Evolutionary conservation across 2,113 vertebrate genomes (phyloP).

Genomic region (Centropristis striata): DNA sequence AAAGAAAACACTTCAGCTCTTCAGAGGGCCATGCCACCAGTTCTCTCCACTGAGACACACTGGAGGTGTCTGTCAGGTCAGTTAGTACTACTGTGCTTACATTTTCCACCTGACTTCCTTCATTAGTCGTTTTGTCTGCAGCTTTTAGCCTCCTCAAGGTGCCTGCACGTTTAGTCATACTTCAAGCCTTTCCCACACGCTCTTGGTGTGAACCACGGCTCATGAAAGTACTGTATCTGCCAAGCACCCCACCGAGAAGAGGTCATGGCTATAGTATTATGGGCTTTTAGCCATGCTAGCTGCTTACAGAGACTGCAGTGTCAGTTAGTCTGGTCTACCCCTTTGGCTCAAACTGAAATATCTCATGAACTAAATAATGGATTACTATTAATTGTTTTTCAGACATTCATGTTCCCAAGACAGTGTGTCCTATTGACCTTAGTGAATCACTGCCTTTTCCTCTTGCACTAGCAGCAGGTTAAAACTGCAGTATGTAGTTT

Average conservation of each 20-base stretch:
- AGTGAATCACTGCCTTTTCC: neutral
- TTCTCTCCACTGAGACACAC: constrained; percentile 55
- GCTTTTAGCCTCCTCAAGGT: constrained; percentile 38
- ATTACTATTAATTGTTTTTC: neutral
- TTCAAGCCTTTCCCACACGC: constrained; percentile 8
- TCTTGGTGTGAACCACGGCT: constrained; percentile 24
- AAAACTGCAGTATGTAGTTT: neutral
- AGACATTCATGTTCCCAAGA: neutral
- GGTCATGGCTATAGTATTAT: constrained; percentile 26
- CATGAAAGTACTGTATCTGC: constrained; percentile 14
- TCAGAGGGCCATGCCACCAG: constrained; percentile 42
- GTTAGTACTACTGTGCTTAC: constrained; percentile 78
- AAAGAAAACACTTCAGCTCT: constrained; percentile 5
- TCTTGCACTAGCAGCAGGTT: neutral
- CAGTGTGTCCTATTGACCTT: neutral
- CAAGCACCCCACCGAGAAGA: constrained; percentile 28
- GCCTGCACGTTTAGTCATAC: constrained; percentile 44
- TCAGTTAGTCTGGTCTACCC: neutral
- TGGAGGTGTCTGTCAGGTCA: constrained; percentile 80
- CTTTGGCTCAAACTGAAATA: neutral
- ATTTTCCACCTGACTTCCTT: constrained; percentile 80
- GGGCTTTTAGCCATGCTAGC: constrained; percentile 2
- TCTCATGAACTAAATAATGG: neutral
- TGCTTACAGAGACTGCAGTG: neutral
- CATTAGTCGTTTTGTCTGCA: constrained; percentile 72